These are phyloP conservation scores for Gnatocerus cornutus DNA, from an alignment of 2,888 invertebrate genomes.

Conservation along the genomic window DNA sequence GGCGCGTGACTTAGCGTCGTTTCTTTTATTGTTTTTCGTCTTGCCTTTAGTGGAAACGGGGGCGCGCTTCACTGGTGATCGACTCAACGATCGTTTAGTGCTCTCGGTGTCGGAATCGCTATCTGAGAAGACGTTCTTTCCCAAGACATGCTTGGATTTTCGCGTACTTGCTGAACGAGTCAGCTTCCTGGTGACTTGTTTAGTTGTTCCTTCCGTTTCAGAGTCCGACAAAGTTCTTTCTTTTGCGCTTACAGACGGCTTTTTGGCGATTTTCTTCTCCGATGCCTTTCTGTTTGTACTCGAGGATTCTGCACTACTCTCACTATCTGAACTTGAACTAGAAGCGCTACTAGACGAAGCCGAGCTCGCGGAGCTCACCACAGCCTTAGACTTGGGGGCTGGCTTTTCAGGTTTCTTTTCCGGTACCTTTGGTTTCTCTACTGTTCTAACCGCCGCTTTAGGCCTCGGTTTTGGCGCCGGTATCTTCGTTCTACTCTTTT, in stretches of 20 bases:
- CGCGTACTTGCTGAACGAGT: constrained; percentile 82
- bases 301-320: constrained; percentile 64
- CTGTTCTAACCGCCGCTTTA: constrained; percentile 66
- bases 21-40: constrained; percentile 70
- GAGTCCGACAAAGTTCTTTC: constrained; percentile 62
- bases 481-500: constrained; percentile 46
- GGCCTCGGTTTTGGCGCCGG: constrained; percentile 67
- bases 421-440: constrained; percentile 61
- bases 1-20: constrained; percentile 63
- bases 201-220: constrained; percentile 60
- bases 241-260: constrained; percentile 59
- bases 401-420: constrained; percentile 64
- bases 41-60: constrained; percentile 71
- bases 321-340: constrained; percentile 67
- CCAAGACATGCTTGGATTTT: constrained; percentile 77
- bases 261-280: constrained; percentile 58
- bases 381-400: constrained; percentile 79
- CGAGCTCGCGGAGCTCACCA: constrained; percentile 72
- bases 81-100: constrained; percentile 73
- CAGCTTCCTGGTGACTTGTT: constrained; percentile 76
- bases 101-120: constrained; percentile 80
- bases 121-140: constrained; percentile 76
- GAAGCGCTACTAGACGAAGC: constrained; percentile 64
- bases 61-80: constrained; percentile 79
- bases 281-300: constrained; percentile 53